phyloP scores from a whole-genome alignment of 1,140 invertebrate species.

The Matsumurasca onukii region DNA sequence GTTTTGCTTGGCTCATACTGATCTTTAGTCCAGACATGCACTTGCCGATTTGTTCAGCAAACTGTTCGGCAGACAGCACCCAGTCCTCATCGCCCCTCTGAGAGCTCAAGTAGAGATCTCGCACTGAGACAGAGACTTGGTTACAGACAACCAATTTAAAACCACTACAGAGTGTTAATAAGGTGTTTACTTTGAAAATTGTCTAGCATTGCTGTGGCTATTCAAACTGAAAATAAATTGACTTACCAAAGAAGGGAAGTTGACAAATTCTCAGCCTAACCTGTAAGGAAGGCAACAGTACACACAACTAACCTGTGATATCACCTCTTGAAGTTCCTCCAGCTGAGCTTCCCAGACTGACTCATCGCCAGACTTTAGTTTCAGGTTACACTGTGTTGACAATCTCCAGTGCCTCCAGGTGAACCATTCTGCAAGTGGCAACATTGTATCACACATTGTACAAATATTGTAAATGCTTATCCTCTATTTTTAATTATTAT shows the following conservation, averaged over 20 bases:
- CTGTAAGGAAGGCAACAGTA: no score
- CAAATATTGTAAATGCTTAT: no score
- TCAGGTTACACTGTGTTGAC: constrained; percentile 77
- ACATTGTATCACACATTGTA: no score
- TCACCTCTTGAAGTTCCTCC: constrained; percentile 69
- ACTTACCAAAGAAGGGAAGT: no score
- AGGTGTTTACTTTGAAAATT: no score
- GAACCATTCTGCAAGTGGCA: constrained; percentile 81
- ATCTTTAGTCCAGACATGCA: constrained; percentile 57
- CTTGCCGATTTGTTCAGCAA: constrained; percentile 56
- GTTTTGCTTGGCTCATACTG: constrained; percentile 51
- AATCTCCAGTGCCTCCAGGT: constrained; percentile 87
- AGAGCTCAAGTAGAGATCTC: constrained; percentile 72
- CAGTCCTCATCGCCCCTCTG: constrained; percentile 66
- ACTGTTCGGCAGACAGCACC: constrained; percentile 50
- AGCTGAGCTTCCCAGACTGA: constrained; percentile 53
- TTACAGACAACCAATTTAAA: no score
- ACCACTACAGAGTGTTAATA: not conserved
- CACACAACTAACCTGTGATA: constrained; percentile 80
- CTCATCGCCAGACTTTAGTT: constrained; percentile 64
- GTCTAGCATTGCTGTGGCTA: no score
- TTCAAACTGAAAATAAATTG: no score
- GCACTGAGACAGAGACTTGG: no score
- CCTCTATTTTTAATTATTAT: no score
- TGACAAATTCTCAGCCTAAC: no score